These are phyloP conservation scores for Megamerina dolium DNA, from an alignment of 2,888 invertebrate species.

Conservation along the genomic window DNA sequence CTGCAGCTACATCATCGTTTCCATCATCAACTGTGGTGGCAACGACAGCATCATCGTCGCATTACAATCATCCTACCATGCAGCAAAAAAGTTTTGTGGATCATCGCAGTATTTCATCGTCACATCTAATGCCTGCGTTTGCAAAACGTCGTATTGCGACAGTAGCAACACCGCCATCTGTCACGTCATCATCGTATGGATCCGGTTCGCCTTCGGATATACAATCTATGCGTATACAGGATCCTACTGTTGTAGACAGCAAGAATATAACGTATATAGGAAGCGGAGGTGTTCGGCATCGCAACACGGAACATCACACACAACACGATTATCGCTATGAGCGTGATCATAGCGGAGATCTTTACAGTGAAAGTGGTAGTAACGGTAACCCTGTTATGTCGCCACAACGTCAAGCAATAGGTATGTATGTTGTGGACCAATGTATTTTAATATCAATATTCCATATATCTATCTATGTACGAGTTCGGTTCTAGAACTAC, in stretches of 20 bases:
- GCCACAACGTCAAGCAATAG: conserved; percentile 60
- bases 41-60: conserved; percentile 1
- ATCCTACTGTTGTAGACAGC: conserved; percentile 17
- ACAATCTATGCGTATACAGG: conserved; percentile 2
- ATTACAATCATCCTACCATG: too few relatives aligned
- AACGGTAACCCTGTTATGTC: conserved; percentile 3
- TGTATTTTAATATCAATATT: too few relatives aligned
- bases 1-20: too few relatives aligned
- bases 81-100: conserved; percentile 37
- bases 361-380: conserved; percentile 5
- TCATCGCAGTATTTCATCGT: conserved; percentile 45
- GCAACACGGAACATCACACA: conserved; percentile 13
- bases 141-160: conserved; percentile 39
- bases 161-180: not conserved
- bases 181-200: conserved; percentile 37
- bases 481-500: too few relatives aligned
- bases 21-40: conserved; percentile 3
- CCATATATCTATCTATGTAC: too few relatives aligned
- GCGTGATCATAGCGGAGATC: too few relatives aligned
- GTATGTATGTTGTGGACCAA: too few relatives aligned
- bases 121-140: conserved; percentile 48
- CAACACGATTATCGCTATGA: too few relatives aligned
- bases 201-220: conserved; percentile 4
- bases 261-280: not conserved
- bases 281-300: conserved; percentile 1